phyloP scores from a whole-genome alignment of 1,140 invertebrate species.

The Teleogryllus occipitalis region DNA sequence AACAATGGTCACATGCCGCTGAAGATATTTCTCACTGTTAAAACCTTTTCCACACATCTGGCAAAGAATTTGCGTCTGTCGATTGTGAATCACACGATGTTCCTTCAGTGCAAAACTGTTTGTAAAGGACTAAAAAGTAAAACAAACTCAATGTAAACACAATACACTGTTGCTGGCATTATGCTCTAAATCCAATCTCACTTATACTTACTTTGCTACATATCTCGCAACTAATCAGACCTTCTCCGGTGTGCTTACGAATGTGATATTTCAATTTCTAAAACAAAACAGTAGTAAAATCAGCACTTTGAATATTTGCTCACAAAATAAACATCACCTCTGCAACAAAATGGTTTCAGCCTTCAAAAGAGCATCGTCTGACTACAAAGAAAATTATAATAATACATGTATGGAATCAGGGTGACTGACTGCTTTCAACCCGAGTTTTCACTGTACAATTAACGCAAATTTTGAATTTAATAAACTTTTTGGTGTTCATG shows the following conservation, averaged over 20 bases:
- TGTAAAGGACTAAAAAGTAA: constrained; percentile 27
- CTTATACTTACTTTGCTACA: constrained; percentile 27
- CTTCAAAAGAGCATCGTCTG: too few species aligned
- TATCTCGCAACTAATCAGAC: constrained; percentile 30
- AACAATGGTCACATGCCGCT: constrained; percentile 28
- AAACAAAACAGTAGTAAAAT: constrained; percentile 16
- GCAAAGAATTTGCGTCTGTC: constrained; percentile 27
- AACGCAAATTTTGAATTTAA: too few species aligned
- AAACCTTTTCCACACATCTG: constrained; percentile 28
- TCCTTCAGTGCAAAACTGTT: constrained; percentile 29
- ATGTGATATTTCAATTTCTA: constrained; percentile 34
- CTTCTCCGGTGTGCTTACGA: constrained; percentile 32
- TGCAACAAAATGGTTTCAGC: too few species aligned
- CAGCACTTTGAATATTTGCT: too few species aligned
- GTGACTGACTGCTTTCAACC: too few species aligned
- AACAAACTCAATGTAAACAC: background rate
- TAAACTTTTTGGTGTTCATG: too few species aligned
- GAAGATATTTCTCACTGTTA: constrained; percentile 28
- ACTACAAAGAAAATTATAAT: too few species aligned
- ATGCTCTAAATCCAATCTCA: background rate
- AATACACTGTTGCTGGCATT: background rate
- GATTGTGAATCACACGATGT: constrained; percentile 27
- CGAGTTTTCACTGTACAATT: too few species aligned
- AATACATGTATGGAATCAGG: too few species aligned
- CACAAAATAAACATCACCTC: too few species aligned